Conservation (phyloP, 2,113 vertebrate genomes). For the Anarrhichthys ocellatus region DNA sequence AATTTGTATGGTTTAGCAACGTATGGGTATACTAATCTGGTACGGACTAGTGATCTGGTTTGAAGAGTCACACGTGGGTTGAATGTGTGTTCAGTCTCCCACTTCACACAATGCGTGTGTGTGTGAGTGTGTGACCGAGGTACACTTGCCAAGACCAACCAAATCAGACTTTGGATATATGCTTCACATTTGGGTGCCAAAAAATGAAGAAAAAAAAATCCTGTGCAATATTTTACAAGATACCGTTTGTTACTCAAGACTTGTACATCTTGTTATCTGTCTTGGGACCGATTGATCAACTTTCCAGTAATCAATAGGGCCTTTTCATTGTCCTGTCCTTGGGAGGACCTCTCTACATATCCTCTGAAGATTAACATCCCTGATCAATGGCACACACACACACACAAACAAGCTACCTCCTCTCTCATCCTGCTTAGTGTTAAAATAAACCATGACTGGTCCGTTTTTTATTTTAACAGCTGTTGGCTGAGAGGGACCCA, state of each 20-base stretch:
- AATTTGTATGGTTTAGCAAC: slow-evolving; percentile 9
- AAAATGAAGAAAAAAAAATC: slow-evolving; percentile 39
- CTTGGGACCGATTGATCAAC: slow-evolving; percentile 73
- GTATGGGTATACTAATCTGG: slow-evolving; percentile 20
- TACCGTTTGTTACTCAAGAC: slow-evolving; percentile 65
- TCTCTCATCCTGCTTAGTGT: slow-evolving; percentile 41
- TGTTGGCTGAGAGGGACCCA: slow-evolving; percentile 65
- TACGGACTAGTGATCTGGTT: slow-evolving; percentile 13
- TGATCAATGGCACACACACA: slow-evolving; percentile 71
- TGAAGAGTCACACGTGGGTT: slow-evolving; percentile 33
- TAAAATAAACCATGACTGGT: slow-evolving; percentile 67
- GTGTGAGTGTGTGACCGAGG: slow-evolving; percentile 17
- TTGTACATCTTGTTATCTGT: slow-evolving; percentile 73
- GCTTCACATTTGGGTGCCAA: slow-evolving; percentile 14
- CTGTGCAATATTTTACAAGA: slow-evolving; percentile 45
- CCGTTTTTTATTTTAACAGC: slow-evolving; percentile 68
- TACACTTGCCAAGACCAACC: slow-evolving; percentile 21
- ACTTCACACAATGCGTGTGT: slow-evolving; percentile 25
- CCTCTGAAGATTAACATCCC: slow-evolving; percentile 74
- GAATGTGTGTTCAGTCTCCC: slow-evolving; percentile 18
- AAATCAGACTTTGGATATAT: slow-evolving; percentile 20
- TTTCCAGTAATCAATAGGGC: slow-evolving; percentile 69
- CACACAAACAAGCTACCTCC: slow-evolving; percentile 52
- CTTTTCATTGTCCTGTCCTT: slow-evolving; percentile 77
- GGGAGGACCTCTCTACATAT: slow-evolving; percentile 74